phyloP scores from a whole-genome alignment of 2,113 vertebrate genomes.

The Hippocampus comes region DNA sequence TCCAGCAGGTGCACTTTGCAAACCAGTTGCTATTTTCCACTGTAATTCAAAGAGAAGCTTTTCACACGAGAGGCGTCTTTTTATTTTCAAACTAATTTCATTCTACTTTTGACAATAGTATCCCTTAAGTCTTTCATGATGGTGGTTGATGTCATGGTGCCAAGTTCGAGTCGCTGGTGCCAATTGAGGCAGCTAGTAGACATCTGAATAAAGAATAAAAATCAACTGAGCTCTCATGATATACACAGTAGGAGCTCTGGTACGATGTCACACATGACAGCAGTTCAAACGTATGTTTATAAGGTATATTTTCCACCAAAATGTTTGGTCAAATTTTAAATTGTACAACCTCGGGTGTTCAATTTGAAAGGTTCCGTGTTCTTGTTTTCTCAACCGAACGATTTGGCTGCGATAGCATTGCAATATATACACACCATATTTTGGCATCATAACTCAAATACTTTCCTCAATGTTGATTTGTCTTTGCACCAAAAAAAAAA shows the following conservation, averaged over 20 bases:
- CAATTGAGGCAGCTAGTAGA: too few relatives aligned
- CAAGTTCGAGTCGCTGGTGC: too few relatives aligned
- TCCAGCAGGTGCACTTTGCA: constrained; percentile 6
- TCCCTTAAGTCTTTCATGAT: too few relatives aligned
- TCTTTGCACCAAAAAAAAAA: background rate
- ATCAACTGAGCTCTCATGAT: too few relatives aligned
- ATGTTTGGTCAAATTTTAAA: background rate
- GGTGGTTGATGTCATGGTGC: too few relatives aligned
- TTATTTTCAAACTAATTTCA: background rate
- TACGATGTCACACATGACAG: background rate
- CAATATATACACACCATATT: background rate
- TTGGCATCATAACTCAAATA: background rate
- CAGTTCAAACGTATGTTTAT: background rate
- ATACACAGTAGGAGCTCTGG: too few relatives aligned
- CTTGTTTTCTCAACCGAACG: background rate
- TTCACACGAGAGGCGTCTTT: background rate
- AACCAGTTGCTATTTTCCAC: constrained; percentile 2
- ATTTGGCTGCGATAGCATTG: background rate
- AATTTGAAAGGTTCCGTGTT: background rate
- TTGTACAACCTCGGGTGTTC: background rate
- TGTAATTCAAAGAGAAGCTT: constrained; percentile 37
- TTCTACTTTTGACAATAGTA: too few relatives aligned
- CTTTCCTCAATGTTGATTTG: background rate
- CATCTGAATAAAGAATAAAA: too few relatives aligned
- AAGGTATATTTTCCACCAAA: background rate